Conservation (phyloP, 2,797 vertebrate species). For the Tamandua tetradactyla region DNA sequence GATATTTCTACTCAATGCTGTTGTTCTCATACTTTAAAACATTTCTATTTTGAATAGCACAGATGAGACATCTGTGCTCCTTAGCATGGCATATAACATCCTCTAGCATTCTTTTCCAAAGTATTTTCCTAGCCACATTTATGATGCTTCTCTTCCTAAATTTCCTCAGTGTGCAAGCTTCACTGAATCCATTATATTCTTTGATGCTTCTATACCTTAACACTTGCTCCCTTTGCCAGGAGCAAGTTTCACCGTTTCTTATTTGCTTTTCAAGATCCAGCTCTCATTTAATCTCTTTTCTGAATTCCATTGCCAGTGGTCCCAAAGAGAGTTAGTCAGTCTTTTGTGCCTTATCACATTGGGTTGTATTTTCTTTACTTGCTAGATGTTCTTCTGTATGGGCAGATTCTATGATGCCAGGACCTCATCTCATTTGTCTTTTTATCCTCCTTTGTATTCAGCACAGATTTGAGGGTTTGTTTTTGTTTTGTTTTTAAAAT, state of each 20-base stretch:
- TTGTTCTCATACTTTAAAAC: not conserved
- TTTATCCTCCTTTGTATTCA: not conserved
- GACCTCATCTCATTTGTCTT: not conserved
- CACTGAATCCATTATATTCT: not conserved
- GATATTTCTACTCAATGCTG: not conserved
- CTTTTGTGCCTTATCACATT: not conserved
- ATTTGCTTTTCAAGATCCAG: not conserved
- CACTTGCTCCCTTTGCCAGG: not conserved
- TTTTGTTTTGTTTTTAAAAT: conserved; percentile 14
- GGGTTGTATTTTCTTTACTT: not conserved
- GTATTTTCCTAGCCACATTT: not conserved
- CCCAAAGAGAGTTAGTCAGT: not conserved
- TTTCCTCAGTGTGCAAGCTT: not conserved
- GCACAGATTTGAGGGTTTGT: too few relatives aligned
- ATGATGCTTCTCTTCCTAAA: not conserved
- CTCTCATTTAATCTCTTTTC: not conserved
- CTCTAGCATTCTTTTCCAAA: not conserved
- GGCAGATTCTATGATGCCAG: not conserved
- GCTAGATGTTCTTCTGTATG: not conserved
- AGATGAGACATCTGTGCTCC: not conserved
- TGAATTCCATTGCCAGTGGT: not conserved
- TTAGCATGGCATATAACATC: not conserved
- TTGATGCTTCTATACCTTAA: not conserved
- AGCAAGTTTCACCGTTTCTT: not conserved
- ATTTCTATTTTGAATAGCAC: not conserved